Base-by-base conservation (phyloP, 2,797 vertebrate genomes). In the Chlorospingus semifuscus region DNA sequence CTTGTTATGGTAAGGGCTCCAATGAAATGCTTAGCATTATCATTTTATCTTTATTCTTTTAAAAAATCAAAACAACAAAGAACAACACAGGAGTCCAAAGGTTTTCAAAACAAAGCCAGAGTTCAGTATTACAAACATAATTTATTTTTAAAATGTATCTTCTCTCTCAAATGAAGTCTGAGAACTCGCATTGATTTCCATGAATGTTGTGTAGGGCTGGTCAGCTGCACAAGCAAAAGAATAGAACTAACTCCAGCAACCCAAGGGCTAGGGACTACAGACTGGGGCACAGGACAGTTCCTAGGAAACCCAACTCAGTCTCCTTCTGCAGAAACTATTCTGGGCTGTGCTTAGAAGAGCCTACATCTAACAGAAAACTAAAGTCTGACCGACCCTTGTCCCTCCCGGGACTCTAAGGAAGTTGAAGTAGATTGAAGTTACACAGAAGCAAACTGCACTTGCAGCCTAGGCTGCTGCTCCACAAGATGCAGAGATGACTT, bases 81-180 rank as follows among this genome's bases (percentile, higher is more conserved):
- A 61, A 6, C 13, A 79, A 5, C 32, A 76, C 20, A 56, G 11
- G 7, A 90, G 12, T n/a, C 26, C 34, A 21, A 11, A 74, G n/a
- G 8, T 59, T 83, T 90, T 52, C 59, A 83, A 80, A 24, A 72
- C 37, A 46, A 57, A 81, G 11, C 10, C 37, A 86, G 52, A 57
- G 10, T 14, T 15, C 36, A 3, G 7, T 68, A 72, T 23, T 24
- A 52, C 3, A 1, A 49, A 49, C 12, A 1, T 24, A 6, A 1
- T 30, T 55, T 52, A 32, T n/a, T 32, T 32, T 52, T 64, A 42
- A 26, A 41, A 4, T 2, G 3, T 16, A 69, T 36, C 5, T 23
- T 27, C 19, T 53, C 37, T 72, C 69, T 84, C 56, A 63, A 46
- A 61, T 17, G 1, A 49, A 50, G 19, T 5, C 20, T 32, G 8